Evolutionary conservation across 2,797 vertebrate species (phyloP), one percentile per base, ranked within the genome.

Genomic region (Lindbergichthys nudifrons): DNA sequence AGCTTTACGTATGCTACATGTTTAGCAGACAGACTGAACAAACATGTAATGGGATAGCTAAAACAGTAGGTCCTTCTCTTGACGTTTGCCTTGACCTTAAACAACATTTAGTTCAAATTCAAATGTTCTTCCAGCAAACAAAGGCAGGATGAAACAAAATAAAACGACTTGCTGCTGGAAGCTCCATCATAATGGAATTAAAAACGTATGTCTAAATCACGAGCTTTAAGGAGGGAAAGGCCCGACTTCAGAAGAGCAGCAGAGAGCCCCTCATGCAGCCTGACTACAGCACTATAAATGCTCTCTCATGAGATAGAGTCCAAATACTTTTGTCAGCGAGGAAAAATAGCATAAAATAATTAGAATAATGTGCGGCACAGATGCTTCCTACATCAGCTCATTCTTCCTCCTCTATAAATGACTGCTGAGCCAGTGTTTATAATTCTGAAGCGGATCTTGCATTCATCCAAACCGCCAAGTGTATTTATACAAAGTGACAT

Each of bases 401-500:
- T 90, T 92, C 89, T 87, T 90, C 91, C 89, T 90, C 79, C 77
- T 77, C 81, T 78, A 83, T 80, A 86, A 88, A 90, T 45, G 82
- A 82, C 81, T 84, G 83, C 68, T 71, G 81, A 87, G 87, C 52
- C 84, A 51, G 52, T 90, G 90, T 93, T 92, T 90, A 91, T 87
- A 90, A 91, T 90, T 91, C 77, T 80, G 80, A 88, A 86, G 80
- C 81, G 64, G 85, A 89, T 91, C 90, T 91, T 15, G 69, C 69
- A 79, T 84, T 81, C 65, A 85, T 90, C 81, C 86, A 89, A 83
- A 89, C 77, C 79, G 56, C 85, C 15, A 67, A 86, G 85, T 85
- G 78, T 91, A 91, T 91, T 92, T 94, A 92, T 65, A 93, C 85
- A 88, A 90, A 90, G 75, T 87, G 87, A 91, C 91, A 85, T 93